A percentile compares a stretch with the other conserved stretches of the same genome.
Evolutionary conservation across 1,140 invertebrate species (phyloP).

Genomic region (Hypsibius dujardini): DNA sequence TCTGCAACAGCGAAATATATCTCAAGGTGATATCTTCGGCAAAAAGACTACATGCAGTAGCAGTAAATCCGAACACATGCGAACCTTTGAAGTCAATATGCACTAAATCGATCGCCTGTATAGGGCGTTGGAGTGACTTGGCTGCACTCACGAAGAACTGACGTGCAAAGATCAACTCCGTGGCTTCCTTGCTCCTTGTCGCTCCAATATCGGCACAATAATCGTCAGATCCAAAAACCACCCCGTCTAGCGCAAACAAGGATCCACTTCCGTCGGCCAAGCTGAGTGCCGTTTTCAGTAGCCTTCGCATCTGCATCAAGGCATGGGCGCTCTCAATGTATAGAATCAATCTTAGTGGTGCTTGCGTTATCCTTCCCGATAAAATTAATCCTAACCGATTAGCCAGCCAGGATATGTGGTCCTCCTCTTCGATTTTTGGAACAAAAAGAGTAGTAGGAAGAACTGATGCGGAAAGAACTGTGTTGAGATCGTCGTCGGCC

Average conservation of each 20-base stretch:
- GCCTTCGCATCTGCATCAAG: conserved; percentile 41
- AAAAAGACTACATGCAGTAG: not conserved
- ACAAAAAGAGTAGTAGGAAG: conserved; percentile 44
- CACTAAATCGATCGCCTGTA: conserved; percentile 55
- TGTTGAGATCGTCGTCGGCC: conserved; percentile 41
- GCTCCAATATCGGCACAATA: conserved; percentile 49
- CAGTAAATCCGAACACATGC: not conserved
- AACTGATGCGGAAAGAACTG: conserved; percentile 36
- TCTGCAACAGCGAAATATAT: conserved; percentile 30
- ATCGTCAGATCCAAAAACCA: conserved; percentile 55
- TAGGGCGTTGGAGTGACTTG: conserved; percentile 40
- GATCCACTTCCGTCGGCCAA: conserved; percentile 31
- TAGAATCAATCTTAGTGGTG: conserved; percentile 37
- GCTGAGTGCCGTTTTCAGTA: conserved; percentile 37
- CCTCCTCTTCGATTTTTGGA: conserved; percentile 44
- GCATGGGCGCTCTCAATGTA: conserved; percentile 46
- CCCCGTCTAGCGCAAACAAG: conserved; percentile 39
- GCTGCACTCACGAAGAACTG: conserved; percentile 47
- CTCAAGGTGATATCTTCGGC: conserved; percentile 5
- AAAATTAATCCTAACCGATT: too few relatives aligned
- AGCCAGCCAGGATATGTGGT: conserved; percentile 31
- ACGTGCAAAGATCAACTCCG: conserved; percentile 44
- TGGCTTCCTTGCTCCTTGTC: conserved; percentile 38
- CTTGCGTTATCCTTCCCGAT: too few relatives aligned
- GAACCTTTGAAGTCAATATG: conserved; percentile 48